Percentiles rank a stretch among this genome's conserved stretches.
Conservation (phyloP, 2,888 invertebrate genomes). For the Pyrochroa serraticornis region DNA sequence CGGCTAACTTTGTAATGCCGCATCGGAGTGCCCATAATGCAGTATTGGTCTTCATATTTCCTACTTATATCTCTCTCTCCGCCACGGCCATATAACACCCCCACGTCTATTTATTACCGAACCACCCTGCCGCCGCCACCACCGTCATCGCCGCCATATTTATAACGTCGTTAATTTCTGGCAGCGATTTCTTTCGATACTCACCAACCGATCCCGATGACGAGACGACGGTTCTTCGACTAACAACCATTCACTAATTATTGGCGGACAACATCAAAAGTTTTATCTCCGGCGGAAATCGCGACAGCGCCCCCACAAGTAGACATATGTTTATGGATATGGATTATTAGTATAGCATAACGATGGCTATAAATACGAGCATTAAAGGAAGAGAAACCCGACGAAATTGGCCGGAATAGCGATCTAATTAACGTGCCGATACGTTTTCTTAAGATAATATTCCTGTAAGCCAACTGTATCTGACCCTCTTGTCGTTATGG, state of each 20-base stretch:
- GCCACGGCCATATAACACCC: constrained; percentile 26
- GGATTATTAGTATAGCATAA: constrained; percentile 48
- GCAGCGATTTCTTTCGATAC: constrained; percentile 2
- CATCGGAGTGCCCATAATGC: constrained; percentile 42
- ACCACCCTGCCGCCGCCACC: constrained; percentile 41
- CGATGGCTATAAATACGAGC: constrained; percentile 33
- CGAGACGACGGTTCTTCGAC: background rate
- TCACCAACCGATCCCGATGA: constrained; percentile 4
- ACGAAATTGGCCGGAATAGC: background rate
- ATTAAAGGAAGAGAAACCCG: constrained; percentile 1
- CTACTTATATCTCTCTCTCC: constrained; percentile 43
- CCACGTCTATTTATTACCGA: constrained; percentile 40
- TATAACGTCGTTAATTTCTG: constrained; percentile 10
- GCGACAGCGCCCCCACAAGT: constrained; percentile 41
- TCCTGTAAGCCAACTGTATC: too few relatives aligned
- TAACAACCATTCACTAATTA: constrained; percentile 14
- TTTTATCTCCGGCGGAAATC: constrained; percentile 49
- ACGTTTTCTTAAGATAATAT: too few relatives aligned
- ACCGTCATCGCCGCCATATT: constrained; percentile 39
- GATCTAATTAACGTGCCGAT: too few relatives aligned
- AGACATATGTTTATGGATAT: constrained; percentile 46
- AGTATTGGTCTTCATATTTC: constrained; percentile 48
- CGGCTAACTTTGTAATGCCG: constrained; percentile 42
- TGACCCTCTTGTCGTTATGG: too few relatives aligned
- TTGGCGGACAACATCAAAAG: constrained; percentile 43